Evolutionary conservation across 2,113 vertebrate species (phyloP).

Genomic region (Ailuropoda melanoleuca): DNA sequence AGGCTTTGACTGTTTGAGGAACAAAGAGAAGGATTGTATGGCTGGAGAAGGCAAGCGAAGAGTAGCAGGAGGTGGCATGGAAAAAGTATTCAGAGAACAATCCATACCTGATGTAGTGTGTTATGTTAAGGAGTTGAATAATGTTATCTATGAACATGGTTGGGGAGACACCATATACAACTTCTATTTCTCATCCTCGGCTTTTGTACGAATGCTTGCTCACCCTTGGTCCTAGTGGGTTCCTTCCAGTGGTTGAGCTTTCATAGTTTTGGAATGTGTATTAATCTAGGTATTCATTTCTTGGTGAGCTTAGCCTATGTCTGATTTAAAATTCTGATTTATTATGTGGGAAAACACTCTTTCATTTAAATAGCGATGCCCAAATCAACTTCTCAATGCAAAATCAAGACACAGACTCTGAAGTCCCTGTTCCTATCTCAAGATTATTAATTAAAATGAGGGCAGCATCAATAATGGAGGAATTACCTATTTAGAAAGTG

Average conservation of each 20-base stretch:
- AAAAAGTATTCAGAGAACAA: neutral
- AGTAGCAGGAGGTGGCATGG: neutral
- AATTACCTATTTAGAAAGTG: conserved; percentile 70
- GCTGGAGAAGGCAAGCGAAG: neutral
- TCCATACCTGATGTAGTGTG: neutral
- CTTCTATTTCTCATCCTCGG: neutral
- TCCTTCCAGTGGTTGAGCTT: neutral
- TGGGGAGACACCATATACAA: neutral
- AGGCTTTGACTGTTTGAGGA: neutral
- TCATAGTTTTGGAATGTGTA: neutral
- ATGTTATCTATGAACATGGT: neutral
- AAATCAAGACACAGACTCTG: neutral
- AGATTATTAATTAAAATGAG: conserved; percentile 79
- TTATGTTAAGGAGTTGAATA: neutral
- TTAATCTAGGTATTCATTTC: neutral
- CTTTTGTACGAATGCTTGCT: neutral
- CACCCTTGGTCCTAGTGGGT: neutral
- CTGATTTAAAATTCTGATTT: neutral
- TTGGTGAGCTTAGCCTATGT: neutral
- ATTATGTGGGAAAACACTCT: neutral
- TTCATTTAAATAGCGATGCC: neutral
- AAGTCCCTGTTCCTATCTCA: neutral
- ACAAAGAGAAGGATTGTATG: neutral
- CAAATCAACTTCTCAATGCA: neutral
- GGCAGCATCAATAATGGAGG: conserved; percentile 69